Conservation (phyloP, 2,113 vertebrate genomes). For the Sceloporus tristichus region DNA sequence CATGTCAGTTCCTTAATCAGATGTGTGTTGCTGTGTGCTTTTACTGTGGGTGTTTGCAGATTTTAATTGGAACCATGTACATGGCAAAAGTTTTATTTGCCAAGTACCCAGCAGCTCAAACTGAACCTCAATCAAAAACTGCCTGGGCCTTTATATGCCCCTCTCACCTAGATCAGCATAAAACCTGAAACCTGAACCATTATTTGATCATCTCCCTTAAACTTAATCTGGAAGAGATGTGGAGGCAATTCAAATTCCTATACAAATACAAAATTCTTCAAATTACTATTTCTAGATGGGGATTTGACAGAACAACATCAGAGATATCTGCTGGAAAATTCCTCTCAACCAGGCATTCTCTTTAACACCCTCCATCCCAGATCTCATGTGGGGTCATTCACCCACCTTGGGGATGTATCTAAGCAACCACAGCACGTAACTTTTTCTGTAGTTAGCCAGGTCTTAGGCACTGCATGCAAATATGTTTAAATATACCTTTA, state of each 20-base stretch:
- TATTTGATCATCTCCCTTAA: not conserved
- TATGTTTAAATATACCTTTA: no score
- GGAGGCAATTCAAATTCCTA: no score
- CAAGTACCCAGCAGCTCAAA: not conserved
- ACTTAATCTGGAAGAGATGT: no score
- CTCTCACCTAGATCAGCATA: not conserved
- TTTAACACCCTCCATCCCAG: no score
- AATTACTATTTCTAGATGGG: not conserved
- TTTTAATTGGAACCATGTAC: not conserved
- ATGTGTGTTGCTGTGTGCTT: not conserved
- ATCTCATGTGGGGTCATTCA: no score
- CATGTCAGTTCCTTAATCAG: not conserved
- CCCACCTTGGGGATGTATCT: no score
- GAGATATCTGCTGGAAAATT: no score
- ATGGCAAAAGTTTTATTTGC: not conserved
- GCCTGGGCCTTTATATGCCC: not conserved
- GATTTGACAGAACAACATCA: not conserved
- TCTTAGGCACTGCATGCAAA: no score
- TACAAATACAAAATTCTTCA: no score
- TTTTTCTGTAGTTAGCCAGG: no score
- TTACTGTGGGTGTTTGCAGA: not conserved
- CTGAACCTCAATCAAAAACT: not conserved
- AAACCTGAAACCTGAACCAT: not conserved
- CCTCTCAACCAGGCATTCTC: no score
- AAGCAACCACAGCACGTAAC: no score